Conservation (phyloP, 2,113 vertebrate species). For the Atrichornis clamosus region DNA sequence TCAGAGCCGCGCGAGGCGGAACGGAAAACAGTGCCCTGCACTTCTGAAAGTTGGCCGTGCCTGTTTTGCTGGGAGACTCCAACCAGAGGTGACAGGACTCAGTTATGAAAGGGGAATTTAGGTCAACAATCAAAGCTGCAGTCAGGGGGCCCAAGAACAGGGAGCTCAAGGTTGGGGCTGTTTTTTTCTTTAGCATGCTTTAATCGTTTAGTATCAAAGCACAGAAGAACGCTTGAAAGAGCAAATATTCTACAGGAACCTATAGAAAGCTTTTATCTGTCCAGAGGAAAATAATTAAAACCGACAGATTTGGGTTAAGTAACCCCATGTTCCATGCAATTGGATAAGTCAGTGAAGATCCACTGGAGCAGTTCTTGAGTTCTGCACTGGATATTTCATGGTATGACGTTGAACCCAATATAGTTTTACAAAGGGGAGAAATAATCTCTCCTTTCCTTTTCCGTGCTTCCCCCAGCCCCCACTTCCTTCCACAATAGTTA, state of each 20-base stretch:
- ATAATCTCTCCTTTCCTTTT: not conserved
- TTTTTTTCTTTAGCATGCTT: constrained; percentile 68
- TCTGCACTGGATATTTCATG: constrained; percentile 39
- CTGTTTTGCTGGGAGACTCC: constrained; percentile 50
- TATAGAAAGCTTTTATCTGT: constrained; percentile 83
- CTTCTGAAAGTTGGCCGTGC: constrained; percentile 58
- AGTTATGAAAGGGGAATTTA: constrained; percentile 76
- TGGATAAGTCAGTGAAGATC: constrained; percentile 61
- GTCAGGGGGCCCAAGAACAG: constrained; percentile 70
- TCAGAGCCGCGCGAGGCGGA: not conserved
- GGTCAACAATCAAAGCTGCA: constrained; percentile 77
- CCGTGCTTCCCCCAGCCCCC: not conserved
- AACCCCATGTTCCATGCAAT: constrained; percentile 68
- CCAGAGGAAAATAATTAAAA: constrained; percentile 77
- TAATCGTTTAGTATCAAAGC: constrained; percentile 80
- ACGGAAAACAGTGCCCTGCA: constrained; percentile 5
- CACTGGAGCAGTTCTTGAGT: constrained; percentile 64
- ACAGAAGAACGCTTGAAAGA: constrained; percentile 77
- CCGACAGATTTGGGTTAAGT: constrained; percentile 83
- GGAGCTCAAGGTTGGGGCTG: constrained; percentile 71
- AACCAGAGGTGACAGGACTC: constrained; percentile 72
- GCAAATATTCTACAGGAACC: constrained; percentile 77
- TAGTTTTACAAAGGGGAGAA: not conserved
- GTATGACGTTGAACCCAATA: constrained; percentile 19
- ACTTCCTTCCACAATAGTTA: constrained; percentile 35